Conservation (phyloP, 2,113 vertebrate species). For the Cisticola juncidis region DNA sequence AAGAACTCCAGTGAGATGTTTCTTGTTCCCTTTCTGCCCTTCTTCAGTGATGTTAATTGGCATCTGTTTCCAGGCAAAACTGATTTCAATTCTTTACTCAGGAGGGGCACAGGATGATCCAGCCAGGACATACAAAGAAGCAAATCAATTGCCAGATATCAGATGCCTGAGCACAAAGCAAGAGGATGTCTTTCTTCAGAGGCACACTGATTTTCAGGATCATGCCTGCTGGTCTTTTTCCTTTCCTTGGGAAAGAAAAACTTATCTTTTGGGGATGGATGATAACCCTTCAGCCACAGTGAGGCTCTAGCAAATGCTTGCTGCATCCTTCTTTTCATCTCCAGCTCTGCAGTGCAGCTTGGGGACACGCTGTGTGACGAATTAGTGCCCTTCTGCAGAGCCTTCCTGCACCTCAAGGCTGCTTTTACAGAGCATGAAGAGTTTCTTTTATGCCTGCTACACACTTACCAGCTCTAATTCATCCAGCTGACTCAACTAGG, state of each 20-base stretch:
- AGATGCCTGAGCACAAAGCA: background rate
- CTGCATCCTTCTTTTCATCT: background rate
- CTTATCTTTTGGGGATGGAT: background rate
- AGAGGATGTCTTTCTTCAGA: background rate
- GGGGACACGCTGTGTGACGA: fast-evolving
- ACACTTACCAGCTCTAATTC: background rate
- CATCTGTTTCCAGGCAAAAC: background rate
- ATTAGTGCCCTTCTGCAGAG: background rate
- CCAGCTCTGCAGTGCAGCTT: background rate
- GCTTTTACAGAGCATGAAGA: background rate
- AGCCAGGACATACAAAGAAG: background rate
- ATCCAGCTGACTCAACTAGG: background rate
- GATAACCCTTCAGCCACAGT: background rate
- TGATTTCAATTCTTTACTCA: background rate
- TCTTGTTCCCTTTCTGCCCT: background rate
- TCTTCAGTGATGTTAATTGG: background rate
- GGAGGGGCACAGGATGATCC: background rate
- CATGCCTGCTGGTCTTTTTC: background rate
- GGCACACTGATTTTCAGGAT: background rate
- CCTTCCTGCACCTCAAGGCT: background rate
- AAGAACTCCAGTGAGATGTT: background rate
- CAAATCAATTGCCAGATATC: background rate
- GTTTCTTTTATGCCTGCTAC: background rate
- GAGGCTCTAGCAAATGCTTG: background rate
- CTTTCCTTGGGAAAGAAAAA: background rate